Evolutionary conservation across 2,113 vertebrate genomes (phyloP).

Genomic region (Channa argus): DNA sequence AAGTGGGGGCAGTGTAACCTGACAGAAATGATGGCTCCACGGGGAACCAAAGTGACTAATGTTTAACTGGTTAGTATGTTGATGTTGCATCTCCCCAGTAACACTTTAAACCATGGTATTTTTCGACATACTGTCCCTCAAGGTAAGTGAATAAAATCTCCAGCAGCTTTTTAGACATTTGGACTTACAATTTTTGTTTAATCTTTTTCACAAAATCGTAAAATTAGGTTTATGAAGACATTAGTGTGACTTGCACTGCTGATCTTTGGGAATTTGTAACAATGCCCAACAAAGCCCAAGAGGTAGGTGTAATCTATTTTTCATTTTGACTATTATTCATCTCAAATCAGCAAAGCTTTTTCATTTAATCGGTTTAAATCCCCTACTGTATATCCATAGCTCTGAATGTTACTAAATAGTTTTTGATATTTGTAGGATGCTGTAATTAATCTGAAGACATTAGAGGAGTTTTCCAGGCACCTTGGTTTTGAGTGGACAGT

Average conservation of each 20-base stretch:
- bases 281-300: constrained; percentile 86
- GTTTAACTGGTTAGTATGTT: constrained; percentile 78
- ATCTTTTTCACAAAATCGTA: neutral
- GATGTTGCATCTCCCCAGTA: constrained; percentile 76
- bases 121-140: constrained; percentile 9
- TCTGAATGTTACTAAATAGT: neutral
- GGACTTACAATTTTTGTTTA: neutral
- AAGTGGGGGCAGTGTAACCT: no score
- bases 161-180: neutral
- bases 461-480: constrained; percentile 82
- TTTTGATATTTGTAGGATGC: constrained; percentile 77
- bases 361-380: neutral
- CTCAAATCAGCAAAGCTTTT: neutral
- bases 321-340: neutral
- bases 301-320: constrained; percentile 70
- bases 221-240: constrained; percentile 2
- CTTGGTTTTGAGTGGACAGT: constrained; percentile 85
- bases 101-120: constrained; percentile 45
- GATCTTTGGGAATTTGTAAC: constrained; percentile 50
- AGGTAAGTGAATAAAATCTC: constrained; percentile 3
- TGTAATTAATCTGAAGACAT: constrained; percentile 84
- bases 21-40: no score
- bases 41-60: constrained; percentile 65
- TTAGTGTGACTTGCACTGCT: constrained; percentile 3
- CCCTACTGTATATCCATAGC: no score